Conservation (phyloP, 2,113 vertebrate genomes). For the Numenius arquata region DNA sequence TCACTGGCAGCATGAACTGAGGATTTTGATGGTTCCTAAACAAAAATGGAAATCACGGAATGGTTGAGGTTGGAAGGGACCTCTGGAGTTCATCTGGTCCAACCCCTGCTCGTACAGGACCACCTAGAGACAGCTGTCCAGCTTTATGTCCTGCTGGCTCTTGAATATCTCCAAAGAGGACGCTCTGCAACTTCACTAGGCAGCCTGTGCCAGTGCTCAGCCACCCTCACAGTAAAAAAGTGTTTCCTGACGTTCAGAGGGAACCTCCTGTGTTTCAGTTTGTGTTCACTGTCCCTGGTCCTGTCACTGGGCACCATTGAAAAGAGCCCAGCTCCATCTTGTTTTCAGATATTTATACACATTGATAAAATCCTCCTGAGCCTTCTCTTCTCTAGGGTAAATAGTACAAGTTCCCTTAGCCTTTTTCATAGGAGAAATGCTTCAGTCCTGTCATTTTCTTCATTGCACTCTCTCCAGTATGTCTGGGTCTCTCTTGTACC, state of each 20-base stretch:
- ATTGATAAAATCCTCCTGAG: background rate
- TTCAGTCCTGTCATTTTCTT: background rate
- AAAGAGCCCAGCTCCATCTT: background rate
- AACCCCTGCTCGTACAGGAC: background rate
- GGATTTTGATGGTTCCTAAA: background rate
- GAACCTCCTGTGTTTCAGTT: background rate
- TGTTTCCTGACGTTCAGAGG: background rate
- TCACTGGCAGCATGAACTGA: background rate
- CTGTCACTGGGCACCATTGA: background rate
- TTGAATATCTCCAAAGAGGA: background rate
- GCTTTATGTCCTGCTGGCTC: fast-evolving
- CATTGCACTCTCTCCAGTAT: background rate
- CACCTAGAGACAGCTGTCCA: background rate
- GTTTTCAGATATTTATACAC: background rate
- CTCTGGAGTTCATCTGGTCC: background rate
- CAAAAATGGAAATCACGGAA: background rate
- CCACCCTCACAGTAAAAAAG: background rate
- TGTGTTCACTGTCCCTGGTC: background rate
- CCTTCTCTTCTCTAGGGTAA: background rate
- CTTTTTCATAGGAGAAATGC: background rate
- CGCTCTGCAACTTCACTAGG: background rate
- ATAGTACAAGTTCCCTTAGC: background rate
- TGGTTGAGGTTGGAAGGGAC: background rate
- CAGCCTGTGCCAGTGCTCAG: background rate
- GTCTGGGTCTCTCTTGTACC: background rate